Conservation (phyloP, 2,797 vertebrate species). For the Alouatta caraya region DNA sequence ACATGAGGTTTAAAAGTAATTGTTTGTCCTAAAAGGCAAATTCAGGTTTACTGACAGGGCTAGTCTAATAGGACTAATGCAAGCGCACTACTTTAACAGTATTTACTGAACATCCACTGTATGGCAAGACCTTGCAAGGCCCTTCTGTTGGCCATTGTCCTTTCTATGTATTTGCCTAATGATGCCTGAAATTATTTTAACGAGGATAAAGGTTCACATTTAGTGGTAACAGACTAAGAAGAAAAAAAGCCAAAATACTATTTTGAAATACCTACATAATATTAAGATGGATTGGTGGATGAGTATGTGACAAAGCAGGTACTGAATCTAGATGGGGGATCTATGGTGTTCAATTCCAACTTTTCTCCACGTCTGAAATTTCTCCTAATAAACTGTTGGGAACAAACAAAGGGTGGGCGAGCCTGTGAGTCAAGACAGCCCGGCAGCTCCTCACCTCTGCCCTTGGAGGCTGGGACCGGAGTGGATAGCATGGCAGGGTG, state of each 20-base stretch:
- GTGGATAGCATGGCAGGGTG: neutral
- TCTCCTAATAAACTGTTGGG: neutral
- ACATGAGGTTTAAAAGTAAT: neutral
- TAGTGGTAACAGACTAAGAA: neutral
- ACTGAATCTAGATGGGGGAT: neutral
- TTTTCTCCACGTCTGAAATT: neutral
- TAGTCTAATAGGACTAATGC: neutral
- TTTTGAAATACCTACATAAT: neutral
- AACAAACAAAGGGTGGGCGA: neutral
- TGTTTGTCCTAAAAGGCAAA: neutral
- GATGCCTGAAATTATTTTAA: neutral
- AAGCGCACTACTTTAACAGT: accelerated
- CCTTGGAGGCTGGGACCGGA: too few species aligned
- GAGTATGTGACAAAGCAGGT: neutral
- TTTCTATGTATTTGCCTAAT: neutral
- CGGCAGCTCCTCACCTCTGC: neutral
- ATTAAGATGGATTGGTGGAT: neutral
- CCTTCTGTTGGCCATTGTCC: neutral
- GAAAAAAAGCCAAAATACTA: neutral
- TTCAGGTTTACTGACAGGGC: too few species aligned
- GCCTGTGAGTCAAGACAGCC: neutral
- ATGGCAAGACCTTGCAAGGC: accelerated
- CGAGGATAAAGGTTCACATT: neutral
- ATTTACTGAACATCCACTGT: accelerated
- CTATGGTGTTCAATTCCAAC: neutral